Conservation (phyloP, 1,140 invertebrate species). For the Amyelois transitella region DNA sequence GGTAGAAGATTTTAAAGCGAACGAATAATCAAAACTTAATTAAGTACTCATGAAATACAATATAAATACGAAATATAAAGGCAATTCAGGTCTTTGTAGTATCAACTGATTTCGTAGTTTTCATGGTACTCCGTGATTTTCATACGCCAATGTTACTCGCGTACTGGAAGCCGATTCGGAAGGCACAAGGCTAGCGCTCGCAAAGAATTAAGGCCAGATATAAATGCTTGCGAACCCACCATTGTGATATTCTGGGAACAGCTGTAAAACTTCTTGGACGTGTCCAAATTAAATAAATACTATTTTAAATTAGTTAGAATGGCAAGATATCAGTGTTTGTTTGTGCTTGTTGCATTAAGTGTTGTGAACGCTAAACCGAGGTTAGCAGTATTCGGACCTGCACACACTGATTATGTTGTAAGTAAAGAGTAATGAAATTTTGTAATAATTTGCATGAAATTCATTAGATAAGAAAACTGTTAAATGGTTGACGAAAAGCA, state of each 20-base stretch:
- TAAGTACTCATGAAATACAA: no score
- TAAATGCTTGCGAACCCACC: slow-evolving; percentile 57
- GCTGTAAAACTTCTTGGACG: slow-evolving; percentile 19
- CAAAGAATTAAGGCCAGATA: slow-evolving; percentile 55
- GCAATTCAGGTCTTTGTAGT: no score
- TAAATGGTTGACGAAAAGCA: no score
- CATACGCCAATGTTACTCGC: no score
- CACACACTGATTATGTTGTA: slow-evolving; percentile 46
- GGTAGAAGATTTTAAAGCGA: no score
- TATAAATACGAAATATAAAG: no score
- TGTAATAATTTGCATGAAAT: not conserved
- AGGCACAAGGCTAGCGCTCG: slow-evolving; percentile 41
- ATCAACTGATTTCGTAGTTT: no score
- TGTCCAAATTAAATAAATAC: not conserved
- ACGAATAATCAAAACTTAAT: no score
- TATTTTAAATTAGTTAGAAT: slow-evolving; percentile 1
- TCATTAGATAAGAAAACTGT: not conserved
- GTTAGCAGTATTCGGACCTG: slow-evolving; percentile 28
- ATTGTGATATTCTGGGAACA: slow-evolving; percentile 51
- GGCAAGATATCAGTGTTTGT: slow-evolving; percentile 29
- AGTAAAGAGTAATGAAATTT: slow-evolving; percentile 10
- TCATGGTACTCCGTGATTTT: no score
- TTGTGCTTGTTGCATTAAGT: slow-evolving; percentile 31
- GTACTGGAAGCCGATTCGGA: slow-evolving; percentile 26
- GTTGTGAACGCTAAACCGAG: slow-evolving; percentile 33